Conservation (phyloP, 2,797 vertebrate genomes). For the Halcyon badia region DNA sequence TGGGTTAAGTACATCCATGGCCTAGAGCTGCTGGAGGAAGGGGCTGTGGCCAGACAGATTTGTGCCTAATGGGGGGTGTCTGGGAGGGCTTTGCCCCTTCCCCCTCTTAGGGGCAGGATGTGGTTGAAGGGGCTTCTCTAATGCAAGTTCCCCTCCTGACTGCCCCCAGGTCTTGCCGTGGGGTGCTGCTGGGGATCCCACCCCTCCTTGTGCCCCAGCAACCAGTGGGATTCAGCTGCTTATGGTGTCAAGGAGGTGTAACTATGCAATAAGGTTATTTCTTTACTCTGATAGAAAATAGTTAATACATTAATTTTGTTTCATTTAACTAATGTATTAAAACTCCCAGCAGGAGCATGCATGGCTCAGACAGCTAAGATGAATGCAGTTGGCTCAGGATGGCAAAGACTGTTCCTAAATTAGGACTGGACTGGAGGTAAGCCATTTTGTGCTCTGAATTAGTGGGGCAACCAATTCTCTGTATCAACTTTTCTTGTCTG, state of each 20-base stretch:
- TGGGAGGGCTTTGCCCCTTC: neutral
- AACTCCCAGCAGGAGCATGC: neutral
- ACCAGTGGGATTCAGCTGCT: neutral
- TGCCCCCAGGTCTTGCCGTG: neutral
- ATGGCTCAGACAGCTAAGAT: neutral
- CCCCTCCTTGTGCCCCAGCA: neutral
- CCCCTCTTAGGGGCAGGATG: neutral
- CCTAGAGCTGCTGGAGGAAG: no score
- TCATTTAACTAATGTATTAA: neutral
- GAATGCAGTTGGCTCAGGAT: neutral
- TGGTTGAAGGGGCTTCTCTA: accelerated
- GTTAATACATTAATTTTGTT: neutral
- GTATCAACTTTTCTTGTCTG: slow-evolving; percentile 35
- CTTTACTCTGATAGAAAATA: neutral
- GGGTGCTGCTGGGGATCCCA: neutral
- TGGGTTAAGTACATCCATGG: accelerated
- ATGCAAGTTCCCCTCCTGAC: neutral
- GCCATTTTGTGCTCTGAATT: slow-evolving; percentile 35
- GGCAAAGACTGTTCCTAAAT: slow-evolving; percentile 28
- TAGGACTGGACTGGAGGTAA: neutral
- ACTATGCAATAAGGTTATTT: neutral
- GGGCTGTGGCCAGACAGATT: neutral
- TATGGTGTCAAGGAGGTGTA: neutral
- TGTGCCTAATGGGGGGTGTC: neutral
- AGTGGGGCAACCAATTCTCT: slow-evolving; percentile 11